phyloP scores from a whole-genome alignment of 1,140 invertebrate genomes.

The Saxidomus purpurata region DNA sequence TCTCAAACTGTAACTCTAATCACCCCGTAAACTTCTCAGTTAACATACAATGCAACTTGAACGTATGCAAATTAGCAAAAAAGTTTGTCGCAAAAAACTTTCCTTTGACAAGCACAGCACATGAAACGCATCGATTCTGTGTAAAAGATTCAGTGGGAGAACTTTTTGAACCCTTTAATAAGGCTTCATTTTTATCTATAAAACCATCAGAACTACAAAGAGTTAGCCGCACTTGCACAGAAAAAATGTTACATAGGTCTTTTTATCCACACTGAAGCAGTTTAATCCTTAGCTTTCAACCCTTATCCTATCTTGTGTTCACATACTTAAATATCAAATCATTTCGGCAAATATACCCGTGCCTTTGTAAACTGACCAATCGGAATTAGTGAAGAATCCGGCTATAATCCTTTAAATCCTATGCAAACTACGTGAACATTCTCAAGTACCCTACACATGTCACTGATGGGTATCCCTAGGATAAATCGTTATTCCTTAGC shows the following conservation, averaged over 20 bases:
- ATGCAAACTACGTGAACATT: background rate
- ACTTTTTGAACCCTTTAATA: too few relatives aligned
- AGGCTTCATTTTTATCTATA: too few relatives aligned
- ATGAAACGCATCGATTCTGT: too few relatives aligned
- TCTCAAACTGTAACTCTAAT: background rate
- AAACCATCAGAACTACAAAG: too few relatives aligned
- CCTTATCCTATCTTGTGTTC: background rate
- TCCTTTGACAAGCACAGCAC: too few relatives aligned
- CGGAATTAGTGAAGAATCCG: slow-evolving; percentile 12
- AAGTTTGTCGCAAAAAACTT: too few relatives aligned
- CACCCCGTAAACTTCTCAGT: too few relatives aligned
- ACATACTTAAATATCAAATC: slow-evolving; percentile 18
- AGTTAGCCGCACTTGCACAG: too few relatives aligned
- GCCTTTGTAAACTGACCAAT: slow-evolving; percentile 50
- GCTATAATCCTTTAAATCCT: slow-evolving; percentile 48
- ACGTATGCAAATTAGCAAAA: too few relatives aligned
- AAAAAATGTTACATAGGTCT: background rate
- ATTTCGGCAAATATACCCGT: slow-evolving; percentile 29
- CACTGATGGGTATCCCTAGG: background rate
- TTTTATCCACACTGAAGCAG: background rate
- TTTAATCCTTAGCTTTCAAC: background rate
- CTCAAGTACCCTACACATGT: slow-evolving; percentile 4
- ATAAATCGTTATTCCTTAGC: slow-evolving; percentile 38
- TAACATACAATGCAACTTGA: too few relatives aligned
- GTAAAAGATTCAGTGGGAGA: too few relatives aligned